A percentile compares a stretch with the other conserved stretches of the same genome.
Conservation (phyloP, 2,113 vertebrate genomes). For the Hypanus sabinus region DNA sequence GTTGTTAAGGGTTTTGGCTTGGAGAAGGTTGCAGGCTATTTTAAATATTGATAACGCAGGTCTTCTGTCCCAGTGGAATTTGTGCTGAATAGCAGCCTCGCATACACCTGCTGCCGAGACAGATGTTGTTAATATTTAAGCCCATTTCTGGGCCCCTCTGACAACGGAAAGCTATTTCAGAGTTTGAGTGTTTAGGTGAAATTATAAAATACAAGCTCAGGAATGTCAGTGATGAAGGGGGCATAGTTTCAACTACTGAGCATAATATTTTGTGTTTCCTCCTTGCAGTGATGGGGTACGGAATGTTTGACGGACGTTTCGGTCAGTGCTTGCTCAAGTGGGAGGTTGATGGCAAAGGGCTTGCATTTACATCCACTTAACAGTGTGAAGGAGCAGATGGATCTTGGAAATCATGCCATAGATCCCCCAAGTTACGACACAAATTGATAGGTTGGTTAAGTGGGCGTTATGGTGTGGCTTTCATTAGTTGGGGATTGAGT, state of each 20-base stretch:
- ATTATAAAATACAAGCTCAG: not conserved
- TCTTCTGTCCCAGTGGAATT: not conserved
- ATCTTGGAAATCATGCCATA: no score
- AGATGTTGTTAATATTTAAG: slow-evolving; percentile 17
- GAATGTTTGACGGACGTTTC: not conserved
- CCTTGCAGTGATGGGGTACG: not conserved
- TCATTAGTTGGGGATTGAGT: no score
- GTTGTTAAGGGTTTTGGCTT: slow-evolving; percentile 14
- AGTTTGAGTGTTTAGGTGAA: not conserved
- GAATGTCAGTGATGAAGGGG: not conserved
- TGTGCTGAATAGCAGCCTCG: not conserved
- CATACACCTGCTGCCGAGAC: not conserved
- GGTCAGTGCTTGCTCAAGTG: not conserved
- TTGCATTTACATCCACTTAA: no score
- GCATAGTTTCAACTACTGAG: not conserved
- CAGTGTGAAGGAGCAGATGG: no score
- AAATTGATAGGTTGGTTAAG: no score
- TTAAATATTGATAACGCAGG: slow-evolving; percentile 32
- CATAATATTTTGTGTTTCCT: not conserved
- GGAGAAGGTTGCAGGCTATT: slow-evolving; percentile 32
- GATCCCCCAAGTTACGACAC: no score
- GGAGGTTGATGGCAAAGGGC: no score
- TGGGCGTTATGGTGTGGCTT: no score
- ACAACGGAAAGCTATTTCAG: not conserved
- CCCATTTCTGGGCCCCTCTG: not conserved